Percentiles rank a stretch among this genome's conserved stretches.
phyloP scores from a whole-genome alignment of 1,140 invertebrate genomes.

The Diplogasteroides magnus region DNA sequence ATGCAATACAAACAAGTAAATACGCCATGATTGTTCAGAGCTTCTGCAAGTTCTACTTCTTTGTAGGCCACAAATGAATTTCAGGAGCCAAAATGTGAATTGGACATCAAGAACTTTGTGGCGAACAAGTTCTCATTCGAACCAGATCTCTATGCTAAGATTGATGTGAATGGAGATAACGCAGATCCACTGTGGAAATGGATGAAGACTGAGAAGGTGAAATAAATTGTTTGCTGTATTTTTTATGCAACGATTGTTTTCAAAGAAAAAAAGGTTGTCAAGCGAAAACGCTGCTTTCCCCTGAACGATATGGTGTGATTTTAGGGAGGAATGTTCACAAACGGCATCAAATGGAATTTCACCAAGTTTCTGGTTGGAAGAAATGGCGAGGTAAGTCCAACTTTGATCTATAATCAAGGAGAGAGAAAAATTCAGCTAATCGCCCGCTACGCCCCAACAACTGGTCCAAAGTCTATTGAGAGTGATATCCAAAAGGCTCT shows the following conservation, averaged over 20 bases:
- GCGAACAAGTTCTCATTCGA: constrained; percentile 54
- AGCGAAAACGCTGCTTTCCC: neutral
- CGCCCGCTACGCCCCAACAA: neutral
- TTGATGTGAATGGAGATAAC: constrained; percentile 47
- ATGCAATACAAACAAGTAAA: too few relatives aligned
- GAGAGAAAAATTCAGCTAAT: constrained; percentile 54
- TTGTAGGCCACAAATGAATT: neutral
- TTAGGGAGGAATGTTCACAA: constrained; percentile 51
- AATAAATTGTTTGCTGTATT: neutral
- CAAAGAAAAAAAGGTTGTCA: neutral
- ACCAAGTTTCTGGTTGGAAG: constrained; percentile 87
- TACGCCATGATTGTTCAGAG: too few relatives aligned
- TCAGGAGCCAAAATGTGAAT: constrained; percentile 42
- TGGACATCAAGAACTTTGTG: constrained; percentile 51
- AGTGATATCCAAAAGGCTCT: neutral
- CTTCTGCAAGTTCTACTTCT: neutral
- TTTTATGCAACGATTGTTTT: neutral
- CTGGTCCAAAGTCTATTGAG: neutral
- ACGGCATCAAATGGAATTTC: constrained; percentile 91
- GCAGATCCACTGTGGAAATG: constrained; percentile 42
- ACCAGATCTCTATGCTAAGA: constrained; percentile 46
- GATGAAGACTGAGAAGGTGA: constrained; percentile 57
- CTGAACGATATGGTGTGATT: neutral
- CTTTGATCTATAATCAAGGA: constrained; percentile 58
- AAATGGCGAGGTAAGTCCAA: constrained; percentile 74